Conservation (phyloP, 2,113 vertebrate genomes). For the Lophochroa leadbeateri region DNA sequence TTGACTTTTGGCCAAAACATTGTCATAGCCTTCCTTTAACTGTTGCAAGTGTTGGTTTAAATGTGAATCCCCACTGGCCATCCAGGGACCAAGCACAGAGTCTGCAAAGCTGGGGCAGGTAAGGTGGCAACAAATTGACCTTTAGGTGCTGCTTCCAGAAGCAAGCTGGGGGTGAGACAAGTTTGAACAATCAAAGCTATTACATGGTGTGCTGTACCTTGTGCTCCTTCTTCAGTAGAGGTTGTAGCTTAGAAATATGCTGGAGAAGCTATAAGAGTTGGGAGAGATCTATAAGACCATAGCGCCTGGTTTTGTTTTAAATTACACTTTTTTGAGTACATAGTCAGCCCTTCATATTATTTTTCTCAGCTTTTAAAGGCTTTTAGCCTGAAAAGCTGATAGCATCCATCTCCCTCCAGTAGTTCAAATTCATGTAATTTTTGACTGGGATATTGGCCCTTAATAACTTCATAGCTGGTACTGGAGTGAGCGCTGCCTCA, state of each 20-base stretch:
- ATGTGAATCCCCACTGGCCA: fast-evolving
- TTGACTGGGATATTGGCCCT: not conserved
- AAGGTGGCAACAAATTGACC: not conserved
- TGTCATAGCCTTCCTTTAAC: not conserved
- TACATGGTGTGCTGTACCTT: fast-evolving
- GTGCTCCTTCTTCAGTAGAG: not conserved
- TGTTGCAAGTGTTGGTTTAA: not conserved
- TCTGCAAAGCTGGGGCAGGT: not conserved
- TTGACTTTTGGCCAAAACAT: not conserved
- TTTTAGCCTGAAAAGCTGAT: not conserved
- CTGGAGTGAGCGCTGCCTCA: fast-evolving
- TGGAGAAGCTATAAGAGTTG: not conserved
- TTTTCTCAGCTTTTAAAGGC: not conserved
- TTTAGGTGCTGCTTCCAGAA: not conserved
- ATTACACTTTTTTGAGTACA: not conserved
- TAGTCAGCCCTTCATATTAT: not conserved
- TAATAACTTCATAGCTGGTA: not conserved
- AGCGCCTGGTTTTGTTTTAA: not conserved
- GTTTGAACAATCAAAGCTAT: not conserved
- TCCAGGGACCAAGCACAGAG: fast-evolving
- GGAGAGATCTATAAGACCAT: not conserved
- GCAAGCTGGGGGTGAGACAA: not conserved
- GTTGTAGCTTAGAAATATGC: not conserved
- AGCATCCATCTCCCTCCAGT: not conserved
- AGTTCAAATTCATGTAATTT: not conserved